Conservation (phyloP, 2,888 invertebrate genomes). For the Pachydiplax longipennis region DNA sequence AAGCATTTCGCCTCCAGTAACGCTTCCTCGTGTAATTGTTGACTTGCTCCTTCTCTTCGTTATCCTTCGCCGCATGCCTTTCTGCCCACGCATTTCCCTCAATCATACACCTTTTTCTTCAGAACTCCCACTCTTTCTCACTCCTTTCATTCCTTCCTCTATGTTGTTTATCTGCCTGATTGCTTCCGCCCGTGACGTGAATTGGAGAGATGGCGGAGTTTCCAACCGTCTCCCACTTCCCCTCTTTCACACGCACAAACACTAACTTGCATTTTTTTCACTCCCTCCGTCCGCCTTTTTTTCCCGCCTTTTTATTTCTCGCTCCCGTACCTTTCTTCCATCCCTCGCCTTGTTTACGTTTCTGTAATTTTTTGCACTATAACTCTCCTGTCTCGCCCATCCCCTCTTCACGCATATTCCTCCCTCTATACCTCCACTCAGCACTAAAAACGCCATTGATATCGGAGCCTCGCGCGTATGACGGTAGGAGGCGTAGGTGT, state of each 20-base stretch:
- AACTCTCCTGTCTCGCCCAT: neutral
- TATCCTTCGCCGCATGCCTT: too few relatives aligned
- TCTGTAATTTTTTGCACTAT: neutral
- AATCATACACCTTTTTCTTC: neutral
- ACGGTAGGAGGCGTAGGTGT: neutral
- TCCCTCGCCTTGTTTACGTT: neutral
- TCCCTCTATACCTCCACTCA: neutral
- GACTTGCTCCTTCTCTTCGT: too few relatives aligned
- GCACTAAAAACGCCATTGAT: neutral
- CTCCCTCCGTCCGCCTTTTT: neutral
- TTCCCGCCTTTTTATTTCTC: neutral
- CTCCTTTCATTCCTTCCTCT: neutral
- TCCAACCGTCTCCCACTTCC: neutral
- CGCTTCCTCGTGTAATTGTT: too few relatives aligned
- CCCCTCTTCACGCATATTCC: neutral
- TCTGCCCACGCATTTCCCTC: neutral
- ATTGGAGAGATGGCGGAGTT: neutral
- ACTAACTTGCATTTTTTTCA: neutral
- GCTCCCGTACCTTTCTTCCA: neutral
- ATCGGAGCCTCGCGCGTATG: neutral
- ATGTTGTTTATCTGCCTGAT: slow-evolving; percentile 44
- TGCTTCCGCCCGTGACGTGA: slow-evolving; percentile 44
- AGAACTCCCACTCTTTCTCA: neutral
- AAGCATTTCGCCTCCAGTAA: too few relatives aligned
- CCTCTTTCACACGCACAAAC: neutral